Base-by-base conservation (phyloP, 1,140 invertebrate genomes). In the Mamestra configurata region DNA sequence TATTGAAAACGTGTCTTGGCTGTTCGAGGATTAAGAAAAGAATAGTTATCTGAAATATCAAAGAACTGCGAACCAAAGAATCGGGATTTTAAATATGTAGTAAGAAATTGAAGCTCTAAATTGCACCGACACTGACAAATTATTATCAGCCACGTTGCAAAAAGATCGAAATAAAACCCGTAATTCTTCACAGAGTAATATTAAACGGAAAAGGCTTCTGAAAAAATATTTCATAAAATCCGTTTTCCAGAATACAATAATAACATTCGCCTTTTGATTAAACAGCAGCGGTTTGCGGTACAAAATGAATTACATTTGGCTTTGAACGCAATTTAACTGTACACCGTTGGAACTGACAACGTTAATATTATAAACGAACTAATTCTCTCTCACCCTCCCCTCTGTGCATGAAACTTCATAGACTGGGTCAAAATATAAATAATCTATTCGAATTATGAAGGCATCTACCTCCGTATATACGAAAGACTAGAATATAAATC, bases 211-310 rank as follows among this genome's bases (percentile, higher is more conserved):
- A 15, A 15, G 1, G 3, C 10, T 40, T 6, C 10, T 6, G 37
- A 1, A 10, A 4, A 51, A n/a, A 5, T 6, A 13, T 2, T 35
- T 31, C 1, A 61, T 5, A 61, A 61, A 35, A 61, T 61, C 31
- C 13, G 27, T 35, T 7, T 61, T 61, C 27, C 13, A 8, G 57
- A 59, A 59, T 59, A 20, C 51, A 53, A 59, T 59, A 31, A 59
- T 27, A 59, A n/a, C 18, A 24, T 55, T 20, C 22, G 18, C 13
- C 15, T 1, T 61, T 61, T 61, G 57, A 61, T 61, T 35, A 18
- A 15, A 61, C 27, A 61, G 15, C 13, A 15, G 24, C 55, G 57
- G 57, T 31, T 31, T 61, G 57, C 27, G 57, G 57, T 61, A n/a
- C 10, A 35, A 35, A 18, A 35, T 22, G 27, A 61, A 61, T 61